These are phyloP conservation scores for Leptinotarsa texana DNA, from an alignment of 1,140 invertebrate species.

Conservation along the genomic window DNA sequence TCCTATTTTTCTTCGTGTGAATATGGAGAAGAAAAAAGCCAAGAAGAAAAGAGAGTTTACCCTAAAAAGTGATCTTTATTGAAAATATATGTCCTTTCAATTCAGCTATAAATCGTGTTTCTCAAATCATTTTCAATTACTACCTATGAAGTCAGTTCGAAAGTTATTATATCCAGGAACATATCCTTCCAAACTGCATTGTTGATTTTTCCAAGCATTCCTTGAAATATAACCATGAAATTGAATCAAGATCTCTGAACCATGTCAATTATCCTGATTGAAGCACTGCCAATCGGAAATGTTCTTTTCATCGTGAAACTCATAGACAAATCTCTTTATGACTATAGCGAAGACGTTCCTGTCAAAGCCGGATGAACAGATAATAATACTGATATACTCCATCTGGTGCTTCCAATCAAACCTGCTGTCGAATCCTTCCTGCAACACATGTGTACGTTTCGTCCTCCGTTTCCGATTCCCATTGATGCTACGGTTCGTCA, in stretches of 20 bases:
- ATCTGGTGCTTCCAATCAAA: constrained; percentile 45
- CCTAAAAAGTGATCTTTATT: no score
- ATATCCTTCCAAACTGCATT: background rate
- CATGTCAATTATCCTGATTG: constrained; percentile 15
- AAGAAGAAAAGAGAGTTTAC: no score
- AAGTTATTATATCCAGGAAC: no score
- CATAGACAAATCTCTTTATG: constrained; percentile 41
- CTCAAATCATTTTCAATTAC: no score
- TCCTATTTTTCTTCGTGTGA: no score
- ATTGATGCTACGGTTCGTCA: constrained; percentile 17
- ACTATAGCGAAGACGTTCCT: constrained; percentile 38
- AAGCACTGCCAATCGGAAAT: background rate
- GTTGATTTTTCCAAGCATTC: background rate
- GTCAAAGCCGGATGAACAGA: constrained; percentile 44
- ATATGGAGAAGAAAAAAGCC: no score
- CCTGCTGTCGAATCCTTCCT: constrained; percentile 42
- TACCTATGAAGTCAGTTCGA: no score
- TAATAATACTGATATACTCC: constrained; percentile 44
- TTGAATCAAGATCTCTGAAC: no score
- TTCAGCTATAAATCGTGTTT: no score
- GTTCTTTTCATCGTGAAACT: background rate
- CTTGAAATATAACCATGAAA: no score
- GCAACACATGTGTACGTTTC: constrained; percentile 37
- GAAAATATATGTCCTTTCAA: no score
- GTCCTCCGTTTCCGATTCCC: constrained; percentile 33